A percentile compares a stretch with the other conserved stretches of the same genome.
Evolutionary conservation across 2,113 vertebrate genomes (phyloP).

Genomic region (Bufo gargarizans): DNA sequence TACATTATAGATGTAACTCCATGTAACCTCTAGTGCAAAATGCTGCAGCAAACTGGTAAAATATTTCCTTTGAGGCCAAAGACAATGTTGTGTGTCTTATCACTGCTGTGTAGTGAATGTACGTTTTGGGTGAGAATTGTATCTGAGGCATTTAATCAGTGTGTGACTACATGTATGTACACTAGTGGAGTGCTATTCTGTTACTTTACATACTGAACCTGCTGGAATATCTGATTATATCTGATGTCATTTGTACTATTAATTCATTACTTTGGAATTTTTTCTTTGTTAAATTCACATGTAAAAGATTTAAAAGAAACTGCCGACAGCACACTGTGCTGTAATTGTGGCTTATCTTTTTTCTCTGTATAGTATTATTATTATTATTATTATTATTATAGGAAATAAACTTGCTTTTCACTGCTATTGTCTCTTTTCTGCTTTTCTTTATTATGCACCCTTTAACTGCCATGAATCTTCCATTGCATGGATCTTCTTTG

Average conservation of each 20-base stretch:
- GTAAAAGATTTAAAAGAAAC: slow-evolving; percentile 72
- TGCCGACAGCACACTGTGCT: slow-evolving; percentile 80
- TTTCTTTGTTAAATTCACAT: slow-evolving; percentile 75
- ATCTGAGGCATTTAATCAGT: slow-evolving; percentile 72
- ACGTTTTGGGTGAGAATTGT: slow-evolving; percentile 70
- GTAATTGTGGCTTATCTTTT: slow-evolving; percentile 80
- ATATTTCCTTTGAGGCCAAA: slow-evolving; percentile 65
- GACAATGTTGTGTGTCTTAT: slow-evolving; percentile 79
- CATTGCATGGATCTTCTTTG: background rate
- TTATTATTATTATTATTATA: slow-evolving; percentile 74
- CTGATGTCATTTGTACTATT: slow-evolving; percentile 86
- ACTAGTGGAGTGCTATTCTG: slow-evolving; percentile 70
- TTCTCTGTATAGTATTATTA: slow-evolving; percentile 81
- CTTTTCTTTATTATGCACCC: slow-evolving; percentile 61
- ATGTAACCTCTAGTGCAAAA: background rate
- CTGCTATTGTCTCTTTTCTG: slow-evolving; percentile 79
- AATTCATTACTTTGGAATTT: slow-evolving; percentile 65
- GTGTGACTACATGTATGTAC: slow-evolving; percentile 76
- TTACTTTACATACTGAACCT: slow-evolving; percentile 77
- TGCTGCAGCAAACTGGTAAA: background rate
- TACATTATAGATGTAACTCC: background rate
- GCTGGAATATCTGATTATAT: slow-evolving; percentile 81
- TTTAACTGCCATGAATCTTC: slow-evolving; percentile 50
- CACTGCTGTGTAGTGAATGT: slow-evolving; percentile 78
- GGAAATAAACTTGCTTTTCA: slow-evolving; percentile 90